Conservation (phyloP, 2,888 invertebrate species). For the Xanthorhoe designata region DNA sequence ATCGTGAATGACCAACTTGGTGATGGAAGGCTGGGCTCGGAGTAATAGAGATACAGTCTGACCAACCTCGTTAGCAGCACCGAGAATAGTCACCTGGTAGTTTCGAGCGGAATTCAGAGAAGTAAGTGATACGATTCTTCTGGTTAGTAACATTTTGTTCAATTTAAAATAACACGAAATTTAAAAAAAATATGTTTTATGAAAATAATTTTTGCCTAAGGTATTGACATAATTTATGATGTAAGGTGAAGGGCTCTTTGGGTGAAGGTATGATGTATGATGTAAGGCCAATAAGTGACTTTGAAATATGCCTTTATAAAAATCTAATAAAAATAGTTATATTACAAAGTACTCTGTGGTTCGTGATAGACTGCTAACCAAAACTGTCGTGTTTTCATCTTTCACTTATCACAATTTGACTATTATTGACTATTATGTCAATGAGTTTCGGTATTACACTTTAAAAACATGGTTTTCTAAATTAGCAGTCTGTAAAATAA, state of each 20-base stretch:
- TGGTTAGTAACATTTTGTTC: constrained; percentile 42
- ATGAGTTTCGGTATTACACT: background rate
- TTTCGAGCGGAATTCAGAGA: constrained; percentile 40
- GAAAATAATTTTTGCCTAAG: background rate
- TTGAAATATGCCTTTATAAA: constrained; percentile 3
- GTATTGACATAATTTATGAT: constrained; percentile 5
- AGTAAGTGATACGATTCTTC: constrained; percentile 35
- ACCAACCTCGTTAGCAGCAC: constrained; percentile 79
- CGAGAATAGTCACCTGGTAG: constrained; percentile 70
- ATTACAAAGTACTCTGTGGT: too few species aligned
- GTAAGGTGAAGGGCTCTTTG: too few species aligned
- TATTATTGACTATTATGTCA: background rate
- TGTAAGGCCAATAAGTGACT: too few species aligned
- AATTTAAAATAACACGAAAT: constrained; percentile 11
- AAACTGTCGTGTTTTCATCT: too few species aligned
- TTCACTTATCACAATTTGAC: background rate
- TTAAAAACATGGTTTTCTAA: constrained; percentile 16
- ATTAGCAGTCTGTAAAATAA: constrained; percentile 37
- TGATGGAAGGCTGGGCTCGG: constrained; percentile 84
- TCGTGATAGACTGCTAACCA: too few species aligned
- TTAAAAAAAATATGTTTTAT: constrained; percentile 3
- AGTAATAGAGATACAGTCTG: constrained; percentile 85
- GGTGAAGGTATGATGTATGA: too few species aligned
- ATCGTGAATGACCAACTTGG: constrained; percentile 87
- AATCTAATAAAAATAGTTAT: too few species aligned